Evolutionary conservation across 2,888 invertebrate species (phyloP).

Genomic region (Conistra vaccinii): DNA sequence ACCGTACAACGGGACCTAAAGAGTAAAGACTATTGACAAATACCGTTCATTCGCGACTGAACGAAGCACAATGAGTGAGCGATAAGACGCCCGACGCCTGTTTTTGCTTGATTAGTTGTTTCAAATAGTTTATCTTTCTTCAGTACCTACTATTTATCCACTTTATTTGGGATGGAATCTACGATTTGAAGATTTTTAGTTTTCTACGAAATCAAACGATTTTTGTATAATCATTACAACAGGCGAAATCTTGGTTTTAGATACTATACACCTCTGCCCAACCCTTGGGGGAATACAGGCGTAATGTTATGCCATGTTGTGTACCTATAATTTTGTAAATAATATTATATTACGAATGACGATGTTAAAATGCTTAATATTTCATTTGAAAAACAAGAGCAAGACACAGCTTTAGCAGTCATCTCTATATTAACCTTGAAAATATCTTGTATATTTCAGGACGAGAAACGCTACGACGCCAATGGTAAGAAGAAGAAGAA

Average conservation of each 20-base stretch:
- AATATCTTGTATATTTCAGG: constrained; percentile 73
- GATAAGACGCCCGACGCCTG: constrained; percentile 51
- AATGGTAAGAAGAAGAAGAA: constrained; percentile 85
- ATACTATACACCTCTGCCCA: neutral
- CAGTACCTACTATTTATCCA: neutral
- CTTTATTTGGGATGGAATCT: neutral
- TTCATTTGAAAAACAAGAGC: neutral
- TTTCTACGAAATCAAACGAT: neutral
- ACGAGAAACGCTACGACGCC: constrained; percentile 84
- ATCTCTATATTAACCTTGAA: neutral
- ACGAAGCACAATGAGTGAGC: constrained; percentile 49
- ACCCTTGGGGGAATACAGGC: neutral
- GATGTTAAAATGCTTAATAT: neutral
- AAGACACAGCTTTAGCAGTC: neutral
- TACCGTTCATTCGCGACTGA: constrained; percentile 62
- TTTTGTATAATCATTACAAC: neutral
- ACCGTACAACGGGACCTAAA: constrained; percentile 19
- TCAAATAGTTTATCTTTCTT: constrained; percentile 24
- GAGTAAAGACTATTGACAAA: constrained; percentile 48
- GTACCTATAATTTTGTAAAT: neutral
- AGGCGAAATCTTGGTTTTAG: neutral
- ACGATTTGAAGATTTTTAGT: neutral
- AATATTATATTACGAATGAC: neutral
- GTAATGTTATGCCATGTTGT: neutral
- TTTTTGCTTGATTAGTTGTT: constrained; percentile 57